A percentile compares a stretch with the other conserved stretches of the same genome.
Evolutionary conservation across 2,888 invertebrate species (phyloP).

Genomic region (Agrotis clavis): DNA sequence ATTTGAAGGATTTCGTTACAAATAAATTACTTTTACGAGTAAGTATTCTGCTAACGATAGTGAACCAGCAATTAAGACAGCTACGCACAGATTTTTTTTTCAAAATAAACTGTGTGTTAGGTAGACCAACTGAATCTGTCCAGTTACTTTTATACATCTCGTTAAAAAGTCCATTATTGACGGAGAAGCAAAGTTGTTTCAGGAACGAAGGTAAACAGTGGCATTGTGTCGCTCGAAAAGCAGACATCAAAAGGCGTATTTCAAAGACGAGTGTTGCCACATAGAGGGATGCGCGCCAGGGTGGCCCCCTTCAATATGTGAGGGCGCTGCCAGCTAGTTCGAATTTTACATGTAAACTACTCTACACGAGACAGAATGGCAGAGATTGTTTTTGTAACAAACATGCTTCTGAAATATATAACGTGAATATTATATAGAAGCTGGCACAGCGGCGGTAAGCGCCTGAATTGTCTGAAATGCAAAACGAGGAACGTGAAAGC

Average conservation of each 20-base stretch:
- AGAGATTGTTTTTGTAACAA: constrained; percentile 60
- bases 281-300: constrained; percentile 77
- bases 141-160: constrained; percentile 66
- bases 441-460: constrained; percentile 4
- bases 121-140: constrained; percentile 30
- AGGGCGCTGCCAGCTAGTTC: constrained; percentile 80
- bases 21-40: not conserved
- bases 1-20: not conserved
- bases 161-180: constrained; percentile 79
- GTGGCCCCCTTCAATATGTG: constrained; percentile 78
- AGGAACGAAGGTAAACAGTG: constrained; percentile 81
- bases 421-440: constrained; percentile 31
- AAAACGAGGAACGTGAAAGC: constrained; percentile 19
- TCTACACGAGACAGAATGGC: constrained; percentile 55
- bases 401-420: constrained; percentile 53
- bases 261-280: constrained; percentile 85
- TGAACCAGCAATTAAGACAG: not conserved
- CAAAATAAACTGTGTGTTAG: not conserved
- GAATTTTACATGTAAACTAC: constrained; percentile 80
- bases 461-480: constrained; percentile 35
- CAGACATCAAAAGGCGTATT: constrained; percentile 88
- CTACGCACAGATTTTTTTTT: not conserved
- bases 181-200: constrained; percentile 80
- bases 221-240: constrained; percentile 82
- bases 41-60: not conserved